A percentile compares a stretch with the other conserved stretches of the same genome.
These are phyloP conservation scores for Prunella strophiata DNA, from an alignment of 2,797 vertebrate genomes.

Conservation along the genomic window DNA sequence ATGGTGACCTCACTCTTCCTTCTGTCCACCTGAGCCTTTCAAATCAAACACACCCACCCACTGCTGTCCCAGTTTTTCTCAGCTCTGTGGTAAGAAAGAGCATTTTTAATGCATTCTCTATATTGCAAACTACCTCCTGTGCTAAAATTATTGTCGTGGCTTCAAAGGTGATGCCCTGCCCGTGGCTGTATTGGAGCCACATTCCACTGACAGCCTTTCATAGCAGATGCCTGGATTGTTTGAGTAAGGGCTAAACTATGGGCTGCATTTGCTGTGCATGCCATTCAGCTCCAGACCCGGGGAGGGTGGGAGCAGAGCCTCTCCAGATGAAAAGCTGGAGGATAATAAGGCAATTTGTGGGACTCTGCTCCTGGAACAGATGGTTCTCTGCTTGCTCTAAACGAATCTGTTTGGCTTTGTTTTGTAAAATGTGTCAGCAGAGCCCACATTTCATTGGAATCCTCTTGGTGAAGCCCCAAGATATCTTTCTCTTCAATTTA, in stretches of 20 bases:
- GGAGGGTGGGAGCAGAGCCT: background rate
- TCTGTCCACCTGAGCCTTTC: background rate
- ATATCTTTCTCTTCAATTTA: background rate
- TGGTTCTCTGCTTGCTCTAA: background rate
- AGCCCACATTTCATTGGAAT: background rate
- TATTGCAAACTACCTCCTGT: background rate
- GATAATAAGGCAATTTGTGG: background rate
- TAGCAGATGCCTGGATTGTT: constrained; percentile 3
- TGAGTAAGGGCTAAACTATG: constrained; percentile 64
- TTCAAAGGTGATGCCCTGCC: constrained; percentile 57
- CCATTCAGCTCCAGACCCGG: background rate
- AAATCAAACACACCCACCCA: background rate
- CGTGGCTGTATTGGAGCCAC: constrained; percentile 23
- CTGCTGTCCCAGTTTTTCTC: background rate
- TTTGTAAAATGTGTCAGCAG: background rate
- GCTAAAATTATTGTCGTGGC: background rate
- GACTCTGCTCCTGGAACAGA: background rate
- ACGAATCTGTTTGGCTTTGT: background rate
- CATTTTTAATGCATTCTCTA: constrained; percentile 6
- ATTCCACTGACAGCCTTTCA: constrained; percentile 56
- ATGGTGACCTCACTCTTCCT: background rate
- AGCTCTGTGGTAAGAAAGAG: background rate
- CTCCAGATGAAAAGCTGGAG: background rate
- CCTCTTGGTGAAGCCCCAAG: background rate
- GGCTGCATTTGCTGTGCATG: background rate